phyloP scores from a whole-genome alignment of 2,888 invertebrate genomes.

The Eupithecia tripunctaria region DNA sequence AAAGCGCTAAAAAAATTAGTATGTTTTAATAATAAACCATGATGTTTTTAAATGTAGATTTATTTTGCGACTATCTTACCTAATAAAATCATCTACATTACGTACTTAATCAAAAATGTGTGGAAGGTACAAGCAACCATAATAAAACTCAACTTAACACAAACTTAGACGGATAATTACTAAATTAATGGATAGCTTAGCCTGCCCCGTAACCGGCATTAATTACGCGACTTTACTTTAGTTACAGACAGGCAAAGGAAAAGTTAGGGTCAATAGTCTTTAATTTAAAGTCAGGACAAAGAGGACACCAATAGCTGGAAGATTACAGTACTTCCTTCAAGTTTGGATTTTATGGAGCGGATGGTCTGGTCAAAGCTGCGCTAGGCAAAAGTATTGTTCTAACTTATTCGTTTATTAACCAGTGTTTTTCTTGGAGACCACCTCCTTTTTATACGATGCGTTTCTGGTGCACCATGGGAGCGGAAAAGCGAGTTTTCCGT shows the following conservation, averaged over 20 bases:
- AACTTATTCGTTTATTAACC: background rate
- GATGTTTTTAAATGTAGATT: no score
- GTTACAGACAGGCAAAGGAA: slow-evolving; percentile 56
- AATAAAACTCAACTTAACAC: background rate
- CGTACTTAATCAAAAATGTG: no score
- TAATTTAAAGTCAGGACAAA: slow-evolving; percentile 77
- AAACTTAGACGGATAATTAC: slow-evolving; percentile 7
- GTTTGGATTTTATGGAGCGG: slow-evolving; percentile 56
- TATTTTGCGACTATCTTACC: no score
- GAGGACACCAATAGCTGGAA: slow-evolving; percentile 70
- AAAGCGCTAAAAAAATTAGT: no score
- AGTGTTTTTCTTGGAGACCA: background rate
- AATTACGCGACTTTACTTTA: slow-evolving; percentile 56
- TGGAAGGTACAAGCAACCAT: background rate
- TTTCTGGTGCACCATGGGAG: background rate
- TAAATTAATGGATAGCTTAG: slow-evolving; percentile 14
- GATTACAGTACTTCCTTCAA: slow-evolving; percentile 64
- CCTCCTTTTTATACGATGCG: background rate
- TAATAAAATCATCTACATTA: no score
- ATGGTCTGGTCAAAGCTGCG: background rate
- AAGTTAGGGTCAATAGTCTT: slow-evolving; percentile 75
- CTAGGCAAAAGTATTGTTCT: background rate
- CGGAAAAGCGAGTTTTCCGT: no score
- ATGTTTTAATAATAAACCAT: no score
- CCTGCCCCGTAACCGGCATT: slow-evolving; percentile 26